These are phyloP conservation scores for Heliocidaris tuberculata DNA, from an alignment of 35 echinoderm and acorn worm genomes.

Conservation along the genomic window DNA sequence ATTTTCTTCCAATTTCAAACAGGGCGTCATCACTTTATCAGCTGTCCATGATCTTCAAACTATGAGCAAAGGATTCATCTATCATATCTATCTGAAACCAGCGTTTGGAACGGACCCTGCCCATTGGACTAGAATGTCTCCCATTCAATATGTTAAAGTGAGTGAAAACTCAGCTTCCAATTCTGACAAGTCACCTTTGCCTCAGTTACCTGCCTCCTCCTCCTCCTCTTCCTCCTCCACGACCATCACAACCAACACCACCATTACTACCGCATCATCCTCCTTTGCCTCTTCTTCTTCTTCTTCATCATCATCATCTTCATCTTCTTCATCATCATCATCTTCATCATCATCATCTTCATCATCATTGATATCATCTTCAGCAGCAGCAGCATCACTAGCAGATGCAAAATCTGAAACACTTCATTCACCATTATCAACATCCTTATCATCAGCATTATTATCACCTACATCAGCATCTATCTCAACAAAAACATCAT, in stretches of 20 bases:
- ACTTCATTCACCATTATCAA: too few relatives aligned
- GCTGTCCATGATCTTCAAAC: conserved; percentile 31
- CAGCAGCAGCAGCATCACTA: neutral
- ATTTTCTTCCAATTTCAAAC: neutral
- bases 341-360: neutral
- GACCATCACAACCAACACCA: neutral
- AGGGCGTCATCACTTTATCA: conserved; percentile 54
- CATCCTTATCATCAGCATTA: too few relatives aligned
- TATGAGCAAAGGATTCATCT: neutral
- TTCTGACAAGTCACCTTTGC: neutral
- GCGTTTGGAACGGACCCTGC: conserved; percentile 33
- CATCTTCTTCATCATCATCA: too few relatives aligned
- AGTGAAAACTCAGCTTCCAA: neutral
- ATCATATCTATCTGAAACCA: conserved; percentile 7
- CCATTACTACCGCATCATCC: too few relatives aligned
- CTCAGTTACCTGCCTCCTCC: neutral
- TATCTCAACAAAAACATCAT: too few relatives aligned
- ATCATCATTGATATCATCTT: neutral
- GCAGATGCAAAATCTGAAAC: neutral
- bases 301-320: neutral
- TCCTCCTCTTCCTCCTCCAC: neutral
- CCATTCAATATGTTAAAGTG: neutral
- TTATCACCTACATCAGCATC: too few relatives aligned
- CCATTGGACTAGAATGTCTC: neutral
- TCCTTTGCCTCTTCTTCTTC: neutral